These are phyloP conservation scores for Pseudochromis fuscus DNA, from an alignment of 2,797 vertebrate species.

Conservation along the genomic window DNA sequence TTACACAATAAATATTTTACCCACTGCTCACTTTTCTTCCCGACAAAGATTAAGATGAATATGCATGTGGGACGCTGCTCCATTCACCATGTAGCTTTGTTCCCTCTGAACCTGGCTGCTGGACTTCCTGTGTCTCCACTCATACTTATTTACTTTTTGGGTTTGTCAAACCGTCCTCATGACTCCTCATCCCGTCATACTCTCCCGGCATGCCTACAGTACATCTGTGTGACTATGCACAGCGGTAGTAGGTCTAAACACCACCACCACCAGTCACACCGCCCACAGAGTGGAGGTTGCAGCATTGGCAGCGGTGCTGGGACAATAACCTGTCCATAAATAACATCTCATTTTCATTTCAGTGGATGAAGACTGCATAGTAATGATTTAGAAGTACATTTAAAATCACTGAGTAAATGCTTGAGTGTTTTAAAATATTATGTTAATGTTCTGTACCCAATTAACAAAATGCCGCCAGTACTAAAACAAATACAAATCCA, in stretches of 20 bases:
- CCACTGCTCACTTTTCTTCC: constrained; percentile 18
- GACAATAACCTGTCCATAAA: constrained; percentile 76
- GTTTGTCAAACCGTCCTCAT: constrained; percentile 46
- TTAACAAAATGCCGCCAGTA: constrained; percentile 24
- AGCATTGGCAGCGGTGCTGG: constrained; percentile 61
- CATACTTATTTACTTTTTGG: constrained; percentile 43
- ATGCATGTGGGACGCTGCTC: constrained; percentile 19
- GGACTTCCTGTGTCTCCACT: constrained; percentile 44
- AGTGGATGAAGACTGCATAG: constrained; percentile 50
- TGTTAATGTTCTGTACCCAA: constrained; percentile 25
- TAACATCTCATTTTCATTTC: constrained; percentile 74
- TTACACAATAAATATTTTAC: constrained; percentile 49
- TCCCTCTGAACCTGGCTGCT: constrained; percentile 51
- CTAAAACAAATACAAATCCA: not conserved
- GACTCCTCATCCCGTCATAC: constrained; percentile 27
- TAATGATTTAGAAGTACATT: constrained; percentile 46
- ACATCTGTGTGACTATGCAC: constrained; percentile 55
- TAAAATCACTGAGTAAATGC: constrained; percentile 28
- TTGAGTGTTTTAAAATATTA: constrained; percentile 42
- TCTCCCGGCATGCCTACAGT: constrained; percentile 40
- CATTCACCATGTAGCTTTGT: constrained; percentile 14
- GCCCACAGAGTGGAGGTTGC: constrained; percentile 77
- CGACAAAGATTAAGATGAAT: constrained; percentile 34
- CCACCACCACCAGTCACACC: constrained; percentile 65
- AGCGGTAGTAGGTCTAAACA: constrained; percentile 62